phyloP scores from a whole-genome alignment of 1,140 invertebrate species.

The Magallana gigas region DNA sequence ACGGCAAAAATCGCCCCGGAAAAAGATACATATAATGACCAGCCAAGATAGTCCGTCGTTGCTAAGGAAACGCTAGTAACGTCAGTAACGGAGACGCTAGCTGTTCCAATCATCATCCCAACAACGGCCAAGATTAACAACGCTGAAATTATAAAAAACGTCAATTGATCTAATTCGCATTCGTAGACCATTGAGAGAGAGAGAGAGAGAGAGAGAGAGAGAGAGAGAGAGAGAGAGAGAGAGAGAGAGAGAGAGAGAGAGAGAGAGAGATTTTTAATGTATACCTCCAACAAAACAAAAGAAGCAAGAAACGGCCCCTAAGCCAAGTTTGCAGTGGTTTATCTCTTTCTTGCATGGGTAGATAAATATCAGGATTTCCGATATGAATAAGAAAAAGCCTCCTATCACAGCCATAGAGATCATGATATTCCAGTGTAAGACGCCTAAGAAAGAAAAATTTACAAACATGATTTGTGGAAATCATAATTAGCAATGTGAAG shows the following conservation, averaged over 20 bases:
- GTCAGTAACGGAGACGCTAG: constrained; percentile 32
- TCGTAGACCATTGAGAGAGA: no score
- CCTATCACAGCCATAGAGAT: constrained; percentile 35
- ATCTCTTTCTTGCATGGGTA: constrained; percentile 51
- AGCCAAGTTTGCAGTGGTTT: not conserved
- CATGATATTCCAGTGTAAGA: constrained; percentile 45
- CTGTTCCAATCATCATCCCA: constrained; percentile 42
- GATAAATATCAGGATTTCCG: constrained; percentile 44
- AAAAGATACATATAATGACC: constrained; percentile 36
- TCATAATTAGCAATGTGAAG: not conserved
- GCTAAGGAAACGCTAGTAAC: constrained; percentile 2
- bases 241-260: not conserved
- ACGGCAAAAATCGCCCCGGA: constrained; percentile 39
- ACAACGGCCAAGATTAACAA: constrained; percentile 37
- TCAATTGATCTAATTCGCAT: no score
- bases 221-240: no score
- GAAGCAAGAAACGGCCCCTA: constrained; percentile 26
- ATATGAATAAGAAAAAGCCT: constrained; percentile 46
- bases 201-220: no score
- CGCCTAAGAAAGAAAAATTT: not conserved
- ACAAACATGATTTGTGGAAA: not conserved
- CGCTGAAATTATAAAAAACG: constrained; percentile 8
- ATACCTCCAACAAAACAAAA: constrained; percentile 41
- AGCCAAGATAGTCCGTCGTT: constrained; percentile 43
- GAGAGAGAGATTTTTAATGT: not conserved